Base-by-base conservation (phyloP, 2,888 invertebrate species). In the Drosophila trichaetosa region DNA sequence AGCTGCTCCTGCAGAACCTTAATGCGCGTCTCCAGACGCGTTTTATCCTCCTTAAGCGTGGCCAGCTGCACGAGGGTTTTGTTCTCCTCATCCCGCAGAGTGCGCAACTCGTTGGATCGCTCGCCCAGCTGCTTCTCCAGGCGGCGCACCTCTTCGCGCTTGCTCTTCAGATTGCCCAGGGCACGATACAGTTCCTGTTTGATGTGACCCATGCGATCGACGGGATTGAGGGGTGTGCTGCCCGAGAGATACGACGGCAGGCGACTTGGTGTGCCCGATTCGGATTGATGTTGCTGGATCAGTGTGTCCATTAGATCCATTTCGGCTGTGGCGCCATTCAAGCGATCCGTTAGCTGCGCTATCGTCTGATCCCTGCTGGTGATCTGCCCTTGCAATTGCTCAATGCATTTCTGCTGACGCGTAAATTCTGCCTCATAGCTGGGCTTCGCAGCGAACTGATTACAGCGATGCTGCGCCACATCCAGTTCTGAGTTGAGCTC, bases 401-500 rank as follows among this genome's bases (percentile, higher is more conserved):
- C 72, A 3, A 92, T 89, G 10, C 90, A 73, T 11, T 91, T 86
- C 68, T 92, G 85, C 7, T 93, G 80, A 0, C 90, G 88, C 7
- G 83, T 54, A 69, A 91, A 92, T 61, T 93, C 93, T 40, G 86
- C 78, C 51, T 90, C 88, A 56, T 90, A 90, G 61, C 90, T 91
- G n/a, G 89, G 88, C 21, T 88, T 89, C 2, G 75, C 71, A 18
- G 88, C 70, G 2, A 94, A 75, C 70, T 94, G 93, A 11, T 93
- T 92, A 76, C 92, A 94, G 48, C 93, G 93, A 10, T 91, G 79
- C 79, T 96, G 96, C 1, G 95, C 94, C 8, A 94, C 94, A 73
- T 95, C 94, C 54, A 96, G 81, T 29, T 95, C 95, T 29, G 93
- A 92, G 1, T 94, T 95, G n/a, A 96, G 82, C 52, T 94, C 94